Conservation (phyloP, 2,888 invertebrate genomes). For the Leptothorax acervorum region DNA sequence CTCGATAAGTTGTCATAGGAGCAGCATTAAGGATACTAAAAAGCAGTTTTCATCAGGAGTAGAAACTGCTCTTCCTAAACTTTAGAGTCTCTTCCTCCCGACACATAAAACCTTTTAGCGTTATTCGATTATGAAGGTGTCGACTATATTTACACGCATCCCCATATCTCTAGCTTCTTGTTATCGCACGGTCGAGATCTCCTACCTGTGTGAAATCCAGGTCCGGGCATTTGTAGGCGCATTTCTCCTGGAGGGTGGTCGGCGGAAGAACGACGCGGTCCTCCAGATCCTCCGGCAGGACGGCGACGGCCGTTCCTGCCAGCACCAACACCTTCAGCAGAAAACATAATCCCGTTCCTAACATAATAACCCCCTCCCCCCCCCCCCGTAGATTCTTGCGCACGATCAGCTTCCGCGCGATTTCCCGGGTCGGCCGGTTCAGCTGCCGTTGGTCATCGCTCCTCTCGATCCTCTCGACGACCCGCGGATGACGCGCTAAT, state of each 20-base stretch:
- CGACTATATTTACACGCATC: not conserved
- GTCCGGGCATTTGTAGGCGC: constrained; percentile 81
- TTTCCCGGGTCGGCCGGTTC: not conserved
- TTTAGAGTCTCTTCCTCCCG: not conserved
- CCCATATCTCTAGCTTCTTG: not conserved
- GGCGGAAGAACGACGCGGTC: constrained; percentile 64
- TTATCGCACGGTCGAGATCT: not conserved
- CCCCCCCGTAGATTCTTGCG: constrained; percentile 35
- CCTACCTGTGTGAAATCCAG: constrained; percentile 81
- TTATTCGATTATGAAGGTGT: not conserved
- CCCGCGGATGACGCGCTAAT: not conserved
- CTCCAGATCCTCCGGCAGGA: constrained; percentile 80
- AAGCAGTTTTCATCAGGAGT: not conserved
- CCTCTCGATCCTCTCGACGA: constrained; percentile 48
- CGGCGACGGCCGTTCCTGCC: constrained; percentile 75
- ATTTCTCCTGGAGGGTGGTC: constrained; percentile 80
- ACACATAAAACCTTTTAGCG: not conserved
- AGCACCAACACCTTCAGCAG: constrained; percentile 79
- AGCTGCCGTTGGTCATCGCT: constrained; percentile 65
- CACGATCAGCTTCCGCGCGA: constrained; percentile 23
- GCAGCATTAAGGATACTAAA: not conserved
- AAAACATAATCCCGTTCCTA: constrained; percentile 80
- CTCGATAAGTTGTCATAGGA: not conserved
- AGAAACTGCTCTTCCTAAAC: not conserved
- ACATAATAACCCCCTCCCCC: constrained; percentile 80